Conservation (phyloP, 2,113 vertebrate species). For the Sebastes schlegelii region DNA sequence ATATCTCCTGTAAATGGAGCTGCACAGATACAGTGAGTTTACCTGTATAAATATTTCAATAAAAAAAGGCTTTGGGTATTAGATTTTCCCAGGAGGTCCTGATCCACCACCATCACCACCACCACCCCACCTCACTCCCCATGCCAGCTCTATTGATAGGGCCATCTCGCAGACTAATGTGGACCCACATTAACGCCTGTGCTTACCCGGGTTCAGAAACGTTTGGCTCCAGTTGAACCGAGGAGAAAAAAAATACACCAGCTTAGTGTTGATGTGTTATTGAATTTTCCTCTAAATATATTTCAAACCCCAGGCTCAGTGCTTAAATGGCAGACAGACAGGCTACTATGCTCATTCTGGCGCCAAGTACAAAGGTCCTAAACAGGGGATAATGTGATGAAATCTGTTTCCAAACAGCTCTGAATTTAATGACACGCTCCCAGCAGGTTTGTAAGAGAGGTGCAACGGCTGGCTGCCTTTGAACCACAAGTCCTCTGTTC, state of each 20-base stretch:
- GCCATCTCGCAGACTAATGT: slow-evolving; percentile 49
- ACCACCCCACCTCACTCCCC: background rate
- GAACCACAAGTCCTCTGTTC: slow-evolving; percentile 66
- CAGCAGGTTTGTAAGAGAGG: slow-evolving; percentile 60
- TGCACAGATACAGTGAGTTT: slow-evolving; percentile 72
- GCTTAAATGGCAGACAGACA: slow-evolving; percentile 63
- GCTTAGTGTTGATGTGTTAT: slow-evolving; percentile 62
- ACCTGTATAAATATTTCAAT: slow-evolving; percentile 81
- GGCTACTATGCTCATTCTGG: slow-evolving; percentile 58
- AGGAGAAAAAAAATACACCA: slow-evolving; percentile 32
- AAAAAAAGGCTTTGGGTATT: slow-evolving; percentile 68
- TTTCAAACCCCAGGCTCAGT: slow-evolving; percentile 36
- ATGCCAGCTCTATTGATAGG: slow-evolving; percentile 59
- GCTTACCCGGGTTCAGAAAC: slow-evolving; percentile 47
- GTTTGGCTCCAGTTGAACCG: slow-evolving; percentile 39
- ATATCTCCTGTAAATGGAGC: slow-evolving; percentile 76
- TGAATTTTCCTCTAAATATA: slow-evolving; percentile 70
- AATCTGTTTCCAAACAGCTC: slow-evolving; percentile 69
- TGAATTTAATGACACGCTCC: slow-evolving; percentile 58
- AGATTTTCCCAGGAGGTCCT: slow-evolving; percentile 50
- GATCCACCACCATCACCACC: slow-evolving; percentile 24
- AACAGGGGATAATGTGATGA: slow-evolving; percentile 72
- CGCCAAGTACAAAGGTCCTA: slow-evolving; percentile 60
- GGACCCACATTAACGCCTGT: slow-evolving; percentile 49
- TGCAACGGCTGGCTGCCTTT: slow-evolving; percentile 60